A percentile compares a stretch with the other conserved stretches of the same genome.
These are phyloP conservation scores for Choristoneura rosaceana DNA, from an alignment of 2,888 invertebrate genomes.

Conservation along the genomic window DNA sequence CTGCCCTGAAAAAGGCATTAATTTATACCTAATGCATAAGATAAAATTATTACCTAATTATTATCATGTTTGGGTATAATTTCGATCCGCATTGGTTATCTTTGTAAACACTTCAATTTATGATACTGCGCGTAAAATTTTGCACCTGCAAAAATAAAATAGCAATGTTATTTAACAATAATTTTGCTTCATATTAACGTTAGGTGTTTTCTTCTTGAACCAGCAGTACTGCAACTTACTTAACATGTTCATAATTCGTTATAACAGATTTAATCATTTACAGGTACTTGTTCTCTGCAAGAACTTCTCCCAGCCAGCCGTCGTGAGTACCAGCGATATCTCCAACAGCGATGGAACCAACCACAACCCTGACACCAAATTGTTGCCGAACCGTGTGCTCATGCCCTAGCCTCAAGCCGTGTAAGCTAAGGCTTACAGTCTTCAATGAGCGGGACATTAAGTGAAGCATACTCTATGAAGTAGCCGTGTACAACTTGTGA, in stretches of 20 bases:
- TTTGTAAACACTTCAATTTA: no score
- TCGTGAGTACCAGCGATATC: constrained; percentile 78
- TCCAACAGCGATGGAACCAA: constrained; percentile 81
- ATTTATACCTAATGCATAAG: no score
- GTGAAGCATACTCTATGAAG: background rate
- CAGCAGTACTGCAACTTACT: background rate
- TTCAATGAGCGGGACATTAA: background rate
- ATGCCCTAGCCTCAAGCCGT: constrained; percentile 76
- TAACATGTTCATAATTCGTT: background rate
- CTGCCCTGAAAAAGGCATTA: no score
- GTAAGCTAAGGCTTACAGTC: constrained; percentile 51
- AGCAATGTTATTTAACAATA: background rate
- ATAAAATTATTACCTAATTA: no score
- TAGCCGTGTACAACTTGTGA: background rate
- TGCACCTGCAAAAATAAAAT: background rate
- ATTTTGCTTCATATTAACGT: background rate
- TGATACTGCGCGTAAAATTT: background rate
- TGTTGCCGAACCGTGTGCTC: constrained; percentile 73
- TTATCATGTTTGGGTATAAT: no score
- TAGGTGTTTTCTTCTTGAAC: no score
- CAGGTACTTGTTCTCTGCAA: constrained; percentile 79
- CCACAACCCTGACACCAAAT: constrained; percentile 76
- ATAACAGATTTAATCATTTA: constrained; percentile 29
- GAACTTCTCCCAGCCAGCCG: constrained; percentile 78
- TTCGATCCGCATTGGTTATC: no score